Base-by-base conservation (phyloP, 2,797 vertebrate species). In the Eulemur rubriventer region DNA sequence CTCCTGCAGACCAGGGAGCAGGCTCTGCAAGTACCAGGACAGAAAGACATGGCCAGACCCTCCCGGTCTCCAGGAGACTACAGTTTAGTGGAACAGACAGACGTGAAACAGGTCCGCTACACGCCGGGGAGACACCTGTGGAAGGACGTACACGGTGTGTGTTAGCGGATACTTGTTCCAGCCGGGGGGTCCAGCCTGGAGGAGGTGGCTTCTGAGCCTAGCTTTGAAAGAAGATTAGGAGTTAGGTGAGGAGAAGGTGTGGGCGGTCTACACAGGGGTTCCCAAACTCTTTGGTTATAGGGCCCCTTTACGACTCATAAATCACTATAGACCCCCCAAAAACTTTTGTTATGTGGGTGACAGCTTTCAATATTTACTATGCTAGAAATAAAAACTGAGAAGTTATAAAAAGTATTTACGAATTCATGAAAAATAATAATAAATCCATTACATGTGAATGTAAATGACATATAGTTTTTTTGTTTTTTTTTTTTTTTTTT, bases 91-190 rank as follows among this genome's bases (percentile, higher is more conserved):
- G 28, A 4, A 43, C 26, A n/a, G 48, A 28, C 17, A 30, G 70
- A 28, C 2, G 11, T 0, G 1, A n/a, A 26, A 11, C 30, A 41
- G n/a, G 43, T 22, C 1, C 1, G 26, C 24, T 14, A 55, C 6
- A 0, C 0, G 3, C 14, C 4, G 48, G 30, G 18, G 5, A 2
- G 18, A n/a, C 0, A 1, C 2, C 16, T 9, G 63, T 65, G 63
- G 33, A 63, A 55, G 55, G 35, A 24, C 70, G 48, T 26, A 9
- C 6, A 0, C 1, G 1, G 26, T 0, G 22, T 11, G 4, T 1
- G 0, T 22, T 4, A 14, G 8, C 0, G 1, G 86, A 7, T 2
- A 1, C 46, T 50, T 30, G 69, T 13, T 16, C 18, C 10, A 13
- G 28, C 1, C 52, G 3, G 50, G 9, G 9, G 20, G 2, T n/a